Percentiles rank a stretch among this genome's conserved stretches.
Conservation (phyloP, 2,113 vertebrate species). For the Chionodraco myersi region DNA sequence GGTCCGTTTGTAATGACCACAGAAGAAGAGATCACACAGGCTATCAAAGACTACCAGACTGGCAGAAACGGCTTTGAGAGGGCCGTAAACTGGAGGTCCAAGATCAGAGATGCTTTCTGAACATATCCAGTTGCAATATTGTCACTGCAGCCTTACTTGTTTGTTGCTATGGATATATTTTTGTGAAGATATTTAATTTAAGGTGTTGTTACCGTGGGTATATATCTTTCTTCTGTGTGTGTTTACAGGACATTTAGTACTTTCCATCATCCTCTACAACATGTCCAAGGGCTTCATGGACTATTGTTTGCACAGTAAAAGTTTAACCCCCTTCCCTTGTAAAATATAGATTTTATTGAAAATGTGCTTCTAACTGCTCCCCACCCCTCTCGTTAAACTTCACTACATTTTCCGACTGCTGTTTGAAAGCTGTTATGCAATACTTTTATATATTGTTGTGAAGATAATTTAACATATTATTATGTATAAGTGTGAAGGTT, state of each 20-base stretch:
- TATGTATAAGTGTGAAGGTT: background rate
- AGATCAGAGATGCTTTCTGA: constrained; percentile 71
- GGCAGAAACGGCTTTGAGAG: constrained; percentile 86
- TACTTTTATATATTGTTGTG: background rate
- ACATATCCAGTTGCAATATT: background rate
- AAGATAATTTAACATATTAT: background rate
- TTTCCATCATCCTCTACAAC: background rate
- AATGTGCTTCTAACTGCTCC: constrained; percentile 23
- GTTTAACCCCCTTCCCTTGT: background rate
- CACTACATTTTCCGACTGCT: constrained; percentile 24
- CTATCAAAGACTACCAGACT: constrained; percentile 80
- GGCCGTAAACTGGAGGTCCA: constrained; percentile 84
- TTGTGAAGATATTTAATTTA: background rate
- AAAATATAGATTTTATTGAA: constrained; percentile 34
- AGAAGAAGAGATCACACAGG: constrained; percentile 84
- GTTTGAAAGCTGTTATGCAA: background rate
- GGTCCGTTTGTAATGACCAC: constrained; percentile 88
- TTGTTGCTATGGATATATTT: background rate
- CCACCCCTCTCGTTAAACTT: constrained; percentile 24
- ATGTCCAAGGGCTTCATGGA: background rate
- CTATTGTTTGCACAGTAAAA: background rate
- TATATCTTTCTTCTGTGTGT: background rate
- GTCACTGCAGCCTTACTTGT: background rate
- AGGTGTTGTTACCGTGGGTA: background rate
- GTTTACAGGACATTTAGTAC: background rate